Evolutionary conservation across 1,140 invertebrate genomes (phyloP).

Genomic region (Hyles euphorbiae): DNA sequence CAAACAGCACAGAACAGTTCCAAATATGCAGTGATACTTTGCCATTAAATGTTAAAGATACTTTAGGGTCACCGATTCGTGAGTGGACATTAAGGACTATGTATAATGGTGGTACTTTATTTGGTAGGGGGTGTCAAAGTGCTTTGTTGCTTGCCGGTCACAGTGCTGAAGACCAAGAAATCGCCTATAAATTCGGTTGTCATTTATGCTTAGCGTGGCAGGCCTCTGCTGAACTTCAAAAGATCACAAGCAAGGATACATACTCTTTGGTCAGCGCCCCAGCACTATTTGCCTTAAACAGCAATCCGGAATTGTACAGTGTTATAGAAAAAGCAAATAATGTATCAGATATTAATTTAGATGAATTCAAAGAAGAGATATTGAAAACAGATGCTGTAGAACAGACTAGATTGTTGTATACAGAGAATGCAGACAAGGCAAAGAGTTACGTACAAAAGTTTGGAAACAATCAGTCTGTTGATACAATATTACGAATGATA

Average conservation of each 20-base stretch:
- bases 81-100: slow-evolving; percentile 89
- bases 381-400: slow-evolving; percentile 54
- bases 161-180: slow-evolving; percentile 77
- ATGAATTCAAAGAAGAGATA: slow-evolving; percentile 43
- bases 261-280: slow-evolving; percentile 82
- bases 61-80: slow-evolving; percentile 78
- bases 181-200: slow-evolving; percentile 89
- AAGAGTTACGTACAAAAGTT: slow-evolving; percentile 48
- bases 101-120: slow-evolving; percentile 84
- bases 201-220: slow-evolving; percentile 91
- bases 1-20: slow-evolving; percentile 33
- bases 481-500: slow-evolving; percentile 56
- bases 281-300: slow-evolving; percentile 85
- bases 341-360: slow-evolving; percentile 80
- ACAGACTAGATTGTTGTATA: slow-evolving; percentile 45
- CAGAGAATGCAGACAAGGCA: slow-evolving; percentile 52
- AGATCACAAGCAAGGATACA: slow-evolving; percentile 70
- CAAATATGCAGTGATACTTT: slow-evolving; percentile 49
- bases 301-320: slow-evolving; percentile 79
- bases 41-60: slow-evolving; percentile 69
- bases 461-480: slow-evolving; percentile 45
- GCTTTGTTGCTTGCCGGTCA: slow-evolving; percentile 86
- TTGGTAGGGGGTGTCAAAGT: slow-evolving; percentile 89
- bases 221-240: slow-evolving; percentile 78
- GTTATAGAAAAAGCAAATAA: slow-evolving; percentile 79